A percentile compares a stretch with the other conserved stretches of the same genome.
Conservation (phyloP, 2,113 vertebrate species). For the Paradisaea rubra region DNA sequence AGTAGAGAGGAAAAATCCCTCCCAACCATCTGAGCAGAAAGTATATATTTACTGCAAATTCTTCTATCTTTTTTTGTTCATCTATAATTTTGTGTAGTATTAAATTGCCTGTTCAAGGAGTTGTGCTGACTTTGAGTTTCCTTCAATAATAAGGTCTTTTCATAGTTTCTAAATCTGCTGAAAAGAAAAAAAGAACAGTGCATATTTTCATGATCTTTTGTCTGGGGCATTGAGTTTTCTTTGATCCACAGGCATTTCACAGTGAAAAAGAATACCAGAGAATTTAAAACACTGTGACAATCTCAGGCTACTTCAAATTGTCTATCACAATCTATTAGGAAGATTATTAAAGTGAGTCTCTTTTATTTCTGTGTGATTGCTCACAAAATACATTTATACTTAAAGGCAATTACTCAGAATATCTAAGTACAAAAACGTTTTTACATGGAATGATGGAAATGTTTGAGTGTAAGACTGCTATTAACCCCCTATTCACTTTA, state of each 20-base stretch:
- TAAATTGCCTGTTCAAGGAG: neutral
- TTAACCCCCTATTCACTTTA: neutral
- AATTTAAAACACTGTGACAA: neutral
- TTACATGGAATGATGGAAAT: neutral
- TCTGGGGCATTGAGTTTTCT: neutral
- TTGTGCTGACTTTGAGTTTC: constrained; percentile 18
- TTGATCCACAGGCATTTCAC: constrained; percentile 7
- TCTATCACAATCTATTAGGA: neutral
- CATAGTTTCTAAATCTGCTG: neutral
- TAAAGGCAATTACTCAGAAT: neutral
- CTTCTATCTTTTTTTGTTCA: neutral
- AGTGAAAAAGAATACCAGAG: neutral
- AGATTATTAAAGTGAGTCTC: neutral
- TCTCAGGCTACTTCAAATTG: neutral
- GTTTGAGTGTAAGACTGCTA: neutral
- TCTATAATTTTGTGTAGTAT: constrained; percentile 12
- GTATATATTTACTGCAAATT: neutral
- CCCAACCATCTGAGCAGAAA: neutral
- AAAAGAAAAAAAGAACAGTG: neutral
- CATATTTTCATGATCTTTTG: constrained; percentile 32
- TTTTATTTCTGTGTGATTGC: neutral
- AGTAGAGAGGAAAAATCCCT: neutral
- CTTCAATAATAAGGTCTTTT: constrained; percentile 11
- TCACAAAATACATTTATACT: neutral
- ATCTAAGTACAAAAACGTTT: neutral